Conservation (phyloP, 2,113 vertebrate genomes). For the Arenaria interpres region DNA sequence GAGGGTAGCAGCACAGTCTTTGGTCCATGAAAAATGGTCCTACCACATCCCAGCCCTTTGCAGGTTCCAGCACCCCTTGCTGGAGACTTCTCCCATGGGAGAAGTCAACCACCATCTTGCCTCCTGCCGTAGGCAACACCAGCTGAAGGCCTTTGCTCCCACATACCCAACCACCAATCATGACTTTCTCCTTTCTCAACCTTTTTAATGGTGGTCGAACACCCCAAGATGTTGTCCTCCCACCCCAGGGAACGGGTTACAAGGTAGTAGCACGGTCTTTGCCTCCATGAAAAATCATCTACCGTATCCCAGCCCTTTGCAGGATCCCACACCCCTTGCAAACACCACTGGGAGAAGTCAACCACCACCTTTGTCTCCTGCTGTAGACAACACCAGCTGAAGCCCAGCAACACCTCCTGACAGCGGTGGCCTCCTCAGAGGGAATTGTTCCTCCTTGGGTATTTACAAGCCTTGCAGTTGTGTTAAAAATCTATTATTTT, state of each 20-base stretch:
- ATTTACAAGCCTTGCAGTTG: neutral
- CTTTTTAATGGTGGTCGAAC: accelerated
- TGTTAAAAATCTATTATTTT: slow-evolving; percentile 65
- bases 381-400: neutral
- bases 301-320: neutral
- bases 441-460: neutral
- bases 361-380: accelerated
- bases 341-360: neutral
- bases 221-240: neutral
- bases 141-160: neutral
- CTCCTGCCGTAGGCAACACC: neutral
- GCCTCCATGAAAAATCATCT: neutral
- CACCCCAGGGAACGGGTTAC: neutral
- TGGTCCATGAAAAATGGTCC: neutral
- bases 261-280: neutral
- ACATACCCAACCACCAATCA: accelerated
- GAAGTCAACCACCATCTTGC: accelerated
- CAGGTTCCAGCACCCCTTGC: accelerated
- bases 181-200: neutral
- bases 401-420: neutral
- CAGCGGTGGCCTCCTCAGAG: neutral
- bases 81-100: neutral
- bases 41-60: neutral
- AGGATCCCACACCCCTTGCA: accelerated
- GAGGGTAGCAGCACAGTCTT: neutral